Evolutionary conservation across 2,797 vertebrate genomes (phyloP).

Genomic region (Avahi laniger): DNA sequence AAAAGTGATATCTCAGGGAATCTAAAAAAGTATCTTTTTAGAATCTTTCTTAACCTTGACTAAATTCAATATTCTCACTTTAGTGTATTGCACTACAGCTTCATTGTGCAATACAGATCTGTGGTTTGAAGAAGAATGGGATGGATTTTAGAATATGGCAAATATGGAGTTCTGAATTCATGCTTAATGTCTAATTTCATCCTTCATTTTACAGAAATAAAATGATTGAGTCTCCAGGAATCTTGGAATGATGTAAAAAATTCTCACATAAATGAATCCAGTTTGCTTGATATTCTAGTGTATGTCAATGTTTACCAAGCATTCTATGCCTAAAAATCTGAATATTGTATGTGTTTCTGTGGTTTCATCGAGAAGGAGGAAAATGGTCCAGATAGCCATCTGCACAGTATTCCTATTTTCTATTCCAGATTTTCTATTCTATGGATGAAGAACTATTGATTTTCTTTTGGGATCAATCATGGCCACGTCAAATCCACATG

Average conservation of each 20-base stretch:
- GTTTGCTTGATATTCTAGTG: background rate
- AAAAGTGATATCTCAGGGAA: constrained; percentile 29
- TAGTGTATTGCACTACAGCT: background rate
- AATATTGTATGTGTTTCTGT: background rate
- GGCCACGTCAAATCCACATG: background rate
- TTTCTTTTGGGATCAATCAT: background rate
- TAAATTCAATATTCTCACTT: constrained; percentile 1
- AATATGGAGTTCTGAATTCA: background rate
- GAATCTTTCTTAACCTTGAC: background rate
- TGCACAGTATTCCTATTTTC: background rate
- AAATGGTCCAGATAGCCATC: background rate
- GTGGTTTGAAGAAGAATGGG: background rate
- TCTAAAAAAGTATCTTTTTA: background rate
- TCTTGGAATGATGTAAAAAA: background rate
- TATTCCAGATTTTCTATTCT: background rate
- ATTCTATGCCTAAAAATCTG: background rate
- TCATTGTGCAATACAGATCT: background rate
- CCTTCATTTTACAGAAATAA: background rate
- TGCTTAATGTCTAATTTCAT: background rate
- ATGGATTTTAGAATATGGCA: background rate
- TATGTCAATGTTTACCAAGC: background rate
- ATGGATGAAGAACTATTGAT: background rate
- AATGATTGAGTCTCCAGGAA: background rate
- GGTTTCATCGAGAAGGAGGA: background rate
- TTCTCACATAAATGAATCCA: background rate